Percentiles rank a stretch among this genome's conserved stretches.
These are phyloP conservation scores for Henricia sp. DNA, from an alignment of 53 echinoderm and acorn worm species.

Conservation along the genomic window DNA sequence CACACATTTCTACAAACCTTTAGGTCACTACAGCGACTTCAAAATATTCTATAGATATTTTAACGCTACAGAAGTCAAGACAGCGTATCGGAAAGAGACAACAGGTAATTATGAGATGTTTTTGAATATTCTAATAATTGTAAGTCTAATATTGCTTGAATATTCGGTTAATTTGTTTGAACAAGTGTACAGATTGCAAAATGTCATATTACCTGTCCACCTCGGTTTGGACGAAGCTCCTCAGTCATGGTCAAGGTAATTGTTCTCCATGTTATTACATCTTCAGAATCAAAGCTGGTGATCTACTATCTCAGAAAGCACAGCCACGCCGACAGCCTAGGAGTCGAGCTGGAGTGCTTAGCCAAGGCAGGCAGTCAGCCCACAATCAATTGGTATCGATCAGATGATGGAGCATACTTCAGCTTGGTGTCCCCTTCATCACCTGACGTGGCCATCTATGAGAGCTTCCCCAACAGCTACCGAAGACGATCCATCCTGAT, in stretches of 20 bases:
- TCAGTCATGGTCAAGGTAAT: too few species aligned
- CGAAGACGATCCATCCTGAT: constrained; percentile 24
- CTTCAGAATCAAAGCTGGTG: constrained; percentile 27
- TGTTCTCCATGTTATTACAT: background rate
- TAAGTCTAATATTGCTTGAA: too few species aligned
- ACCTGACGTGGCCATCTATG: constrained; percentile 26
- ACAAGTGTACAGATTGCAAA: too few species aligned
- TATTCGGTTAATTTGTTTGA: too few species aligned
- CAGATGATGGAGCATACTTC: constrained; percentile 15
- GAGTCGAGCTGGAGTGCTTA: constrained; percentile 34
- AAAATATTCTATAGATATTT: constrained; percentile 44
- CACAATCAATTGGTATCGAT: constrained; percentile 26
- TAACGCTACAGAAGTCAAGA: constrained; percentile 17
- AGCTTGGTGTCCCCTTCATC: constrained; percentile 13
- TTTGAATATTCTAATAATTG: too few species aligned
- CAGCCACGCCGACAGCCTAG: constrained; percentile 37
- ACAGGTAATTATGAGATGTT: constrained; percentile 25
- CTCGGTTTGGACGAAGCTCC: too few species aligned
- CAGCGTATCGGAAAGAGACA: constrained; percentile 22
- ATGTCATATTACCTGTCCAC: too few species aligned
- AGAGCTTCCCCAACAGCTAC: constrained; percentile 42
- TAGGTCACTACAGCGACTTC: constrained; percentile 28
- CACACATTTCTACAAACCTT: too few species aligned
- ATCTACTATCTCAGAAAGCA: constrained; percentile 23
- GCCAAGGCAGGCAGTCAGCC: constrained; percentile 29